Base-by-base conservation (phyloP, 2,888 invertebrate species). In the Falcaria lacertinaria region DNA sequence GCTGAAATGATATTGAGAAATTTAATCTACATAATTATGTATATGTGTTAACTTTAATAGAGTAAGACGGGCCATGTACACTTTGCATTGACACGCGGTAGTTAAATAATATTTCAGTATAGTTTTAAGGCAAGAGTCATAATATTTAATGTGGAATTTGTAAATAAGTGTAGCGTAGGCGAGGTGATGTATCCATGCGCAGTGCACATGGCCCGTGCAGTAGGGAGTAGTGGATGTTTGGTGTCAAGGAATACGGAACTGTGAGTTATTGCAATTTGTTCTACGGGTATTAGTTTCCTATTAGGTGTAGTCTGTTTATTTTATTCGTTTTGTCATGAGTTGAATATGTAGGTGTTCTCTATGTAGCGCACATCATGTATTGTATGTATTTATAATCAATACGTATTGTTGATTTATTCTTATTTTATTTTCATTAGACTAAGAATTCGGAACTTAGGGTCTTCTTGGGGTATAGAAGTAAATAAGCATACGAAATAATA, bases 221-320 rank as follows among this genome's bases (percentile, higher is more conserved):
- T 57, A 56, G 42, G 39, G 39, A 47, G 48, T 49, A n/a, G 44
- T 44, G 25, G 48, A 52, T 48, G 53, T 50, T 45, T 14, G 33
- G 14, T 33, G 43, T 43, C 38, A 57, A 53, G 60, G 58, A 52
- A 47, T 42, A 43, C 44, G 52, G 52, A 56, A 54, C 57, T 61
- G 52, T 64, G 68, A 64, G 65, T 73, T 66, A 64, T 73, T 71
- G 89, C 89, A 89, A 89, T 89, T 82, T 80, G 78, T 83, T 85
- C 74, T 90, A 90, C 90, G 90, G 90, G 90, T 90, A 90, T 90
- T 90, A 87, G 89, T 90, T 89, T 88, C 89, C 89, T 89, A 89
- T 67, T 89, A 89, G 88, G 57, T 76, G 71, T 88, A 88, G 79
- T 69, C 68, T 77, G 74, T 80, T 82, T 85, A 76, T 80, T 84